Base-by-base conservation (phyloP, 2,888 invertebrate species). In the Dorcus hopei region DNA sequence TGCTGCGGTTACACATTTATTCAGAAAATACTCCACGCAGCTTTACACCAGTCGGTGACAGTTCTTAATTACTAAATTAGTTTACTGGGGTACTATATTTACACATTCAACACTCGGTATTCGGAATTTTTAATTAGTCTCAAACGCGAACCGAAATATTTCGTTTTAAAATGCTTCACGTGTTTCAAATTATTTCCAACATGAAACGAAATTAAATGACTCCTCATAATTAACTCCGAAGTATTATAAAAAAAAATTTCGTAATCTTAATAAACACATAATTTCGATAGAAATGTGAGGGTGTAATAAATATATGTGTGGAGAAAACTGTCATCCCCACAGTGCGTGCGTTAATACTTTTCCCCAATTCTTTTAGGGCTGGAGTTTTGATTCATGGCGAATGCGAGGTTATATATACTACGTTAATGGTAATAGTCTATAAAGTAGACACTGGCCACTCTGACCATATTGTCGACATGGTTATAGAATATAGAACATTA, bases 341-440 rank as follows among this genome's bases (percentile, higher is more conserved):
- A 33, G 26, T 33, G 26, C 26, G 26, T 33, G 26, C 26, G 26
- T 33, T 33, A 33, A 33, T 33, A 33, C 26, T 33, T 33, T 7
- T 7, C 26, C 26, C 26, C 26, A 42, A 55, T 52, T 50, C 54
- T 47, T 60, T 58, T 54, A 52, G 51, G 54, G 57, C 61, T 49
- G 47, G 53, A 55, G 59, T 60, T 64, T 60, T 65, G 65, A 67
- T 67, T 64, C 65, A 67, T 65, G 60, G 64, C 66, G 61, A 61
- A 57, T 58, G 54, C 59, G 61, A 64, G 60, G 57, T 57, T 57
- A 61, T 57, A 64, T 58, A 59, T 61, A 64, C 63, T 62, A 64
- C 65, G 57, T 65, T 69, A 68, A 69, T 68, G 67, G 65, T 67
- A 64, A 69, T 67, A 62, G 67, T 59, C 65, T 63, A 68, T 68